phyloP scores from a whole-genome alignment of 1,140 invertebrate genomes.

The Diachasma alloeum region DNA sequence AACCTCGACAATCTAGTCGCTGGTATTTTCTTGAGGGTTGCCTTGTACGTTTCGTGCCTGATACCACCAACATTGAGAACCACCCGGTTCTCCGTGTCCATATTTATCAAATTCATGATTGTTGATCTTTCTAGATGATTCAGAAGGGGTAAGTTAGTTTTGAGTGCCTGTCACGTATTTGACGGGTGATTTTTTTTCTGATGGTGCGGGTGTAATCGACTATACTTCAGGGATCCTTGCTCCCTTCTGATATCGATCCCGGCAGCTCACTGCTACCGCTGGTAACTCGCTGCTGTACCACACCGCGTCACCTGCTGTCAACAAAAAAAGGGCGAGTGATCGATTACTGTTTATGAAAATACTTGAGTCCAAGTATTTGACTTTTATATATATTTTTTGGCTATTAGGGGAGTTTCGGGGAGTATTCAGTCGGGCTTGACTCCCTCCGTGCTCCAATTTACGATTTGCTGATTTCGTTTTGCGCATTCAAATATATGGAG shows the following conservation, averaged over 20 bases:
- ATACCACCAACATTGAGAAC: constrained; percentile 98
- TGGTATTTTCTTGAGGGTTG: constrained; percentile 92
- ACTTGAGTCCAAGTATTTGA: too few relatives aligned
- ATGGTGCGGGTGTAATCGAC: neutral
- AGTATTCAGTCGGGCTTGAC: too few relatives aligned
- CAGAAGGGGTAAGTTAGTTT: neutral
- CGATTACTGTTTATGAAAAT: neutral
- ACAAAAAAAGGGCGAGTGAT: neutral
- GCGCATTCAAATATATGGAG: too few relatives aligned
- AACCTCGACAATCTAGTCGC: constrained; percentile 89
- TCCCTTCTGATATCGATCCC: neutral
- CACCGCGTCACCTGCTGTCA: constrained; percentile 49
- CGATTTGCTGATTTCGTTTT: too few relatives aligned
- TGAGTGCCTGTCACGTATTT: neutral
- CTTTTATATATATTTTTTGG: too few relatives aligned
- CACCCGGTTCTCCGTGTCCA: constrained; percentile 79
- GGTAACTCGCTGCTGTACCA: constrained; percentile 42
- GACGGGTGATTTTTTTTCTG: neutral
- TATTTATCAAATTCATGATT: constrained; percentile 61
- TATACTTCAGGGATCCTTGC: neutral
- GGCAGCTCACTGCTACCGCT: constrained; percentile 59
- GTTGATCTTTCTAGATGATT: constrained; percentile 21
- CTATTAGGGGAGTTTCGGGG: too few relatives aligned
- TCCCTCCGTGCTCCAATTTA: too few relatives aligned
- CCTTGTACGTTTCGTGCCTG: constrained; percentile 95